Percentiles rank a stretch among this genome's conserved stretches.
Conservation (phyloP, 2,888 invertebrate genomes). For the Drosophila multiciliata region DNA sequence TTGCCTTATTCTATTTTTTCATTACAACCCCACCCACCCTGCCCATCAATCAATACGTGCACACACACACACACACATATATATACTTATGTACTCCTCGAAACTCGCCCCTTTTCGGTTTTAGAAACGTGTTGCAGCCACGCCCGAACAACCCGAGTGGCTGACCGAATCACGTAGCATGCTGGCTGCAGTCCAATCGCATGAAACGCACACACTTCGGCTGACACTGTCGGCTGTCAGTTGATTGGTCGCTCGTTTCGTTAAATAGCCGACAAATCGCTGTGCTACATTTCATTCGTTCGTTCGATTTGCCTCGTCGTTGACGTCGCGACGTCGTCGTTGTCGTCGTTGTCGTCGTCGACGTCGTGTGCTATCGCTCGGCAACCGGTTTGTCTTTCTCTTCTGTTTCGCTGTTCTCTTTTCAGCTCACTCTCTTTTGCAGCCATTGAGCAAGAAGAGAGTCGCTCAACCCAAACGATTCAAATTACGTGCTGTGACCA, state of each 20-base stretch:
- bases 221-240: slow-evolving; percentile 28
- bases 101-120: slow-evolving; percentile 51
- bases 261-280: slow-evolving; percentile 51
- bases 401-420: slow-evolving; percentile 26
- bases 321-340: slow-evolving; percentile 6
- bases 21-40: slow-evolving; percentile 6
- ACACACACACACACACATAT: neutral
- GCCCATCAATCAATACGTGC: slow-evolving; percentile 53
- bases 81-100: slow-evolving; percentile 9
- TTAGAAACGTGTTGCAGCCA: slow-evolving; percentile 17
- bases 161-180: slow-evolving; percentile 35
- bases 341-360: neutral
- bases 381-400: slow-evolving; percentile 51
- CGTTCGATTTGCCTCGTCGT: neutral
- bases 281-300: slow-evolving; percentile 9
- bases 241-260: slow-evolving; percentile 46
- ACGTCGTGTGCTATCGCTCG: slow-evolving; percentile 21
- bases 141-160: slow-evolving; percentile 49
- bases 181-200: slow-evolving; percentile 21
- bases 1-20: slow-evolving; percentile 7
- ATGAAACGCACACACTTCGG: slow-evolving; percentile 32
- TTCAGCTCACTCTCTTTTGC: slow-evolving; percentile 27
- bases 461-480: slow-evolving; percentile 1
- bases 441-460: slow-evolving; percentile 8
- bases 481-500: slow-evolving; percentile 1